phyloP scores from a whole-genome alignment of 2,888 invertebrate species.

The Stenurella melanura region DNA sequence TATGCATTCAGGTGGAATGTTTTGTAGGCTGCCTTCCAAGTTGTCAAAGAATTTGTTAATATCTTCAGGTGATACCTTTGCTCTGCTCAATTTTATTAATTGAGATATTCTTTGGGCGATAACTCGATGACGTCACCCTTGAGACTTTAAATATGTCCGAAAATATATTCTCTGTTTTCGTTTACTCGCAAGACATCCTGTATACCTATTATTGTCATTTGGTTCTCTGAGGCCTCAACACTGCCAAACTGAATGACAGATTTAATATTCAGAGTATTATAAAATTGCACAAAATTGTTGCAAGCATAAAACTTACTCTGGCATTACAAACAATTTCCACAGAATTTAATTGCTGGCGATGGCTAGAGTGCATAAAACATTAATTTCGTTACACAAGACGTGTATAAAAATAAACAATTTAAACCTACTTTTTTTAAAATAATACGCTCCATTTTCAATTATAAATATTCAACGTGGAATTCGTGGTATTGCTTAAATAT shows the following conservation, averaged over 20 bases:
- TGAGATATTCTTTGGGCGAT: too few relatives aligned
- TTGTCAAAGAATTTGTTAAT: too few relatives aligned
- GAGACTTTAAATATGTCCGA: too few relatives aligned
- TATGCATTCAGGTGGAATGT: too few relatives aligned
- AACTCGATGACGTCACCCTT: too few relatives aligned
- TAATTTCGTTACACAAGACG: not conserved
- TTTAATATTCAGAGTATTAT: not conserved
- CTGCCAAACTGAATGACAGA: not conserved
- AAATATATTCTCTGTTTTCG: too few relatives aligned
- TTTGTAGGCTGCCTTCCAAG: too few relatives aligned
- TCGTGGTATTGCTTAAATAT: not conserved
- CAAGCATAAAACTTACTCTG: not conserved
- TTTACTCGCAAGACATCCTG: too few relatives aligned
- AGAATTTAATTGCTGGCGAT: slow-evolving; percentile 1
- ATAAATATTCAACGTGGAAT: not conserved
- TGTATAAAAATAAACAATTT: not conserved
- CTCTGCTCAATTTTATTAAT: too few relatives aligned
- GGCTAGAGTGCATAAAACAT: slow-evolving; percentile 3
- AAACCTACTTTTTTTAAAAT: slow-evolving; percentile 1
- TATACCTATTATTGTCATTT: too few relatives aligned
- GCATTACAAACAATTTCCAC: not conserved
- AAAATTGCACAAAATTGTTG: not conserved
- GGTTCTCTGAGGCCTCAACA: not conserved
- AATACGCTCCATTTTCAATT: slow-evolving; percentile 1
- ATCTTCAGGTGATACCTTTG: too few relatives aligned